phyloP scores from a whole-genome alignment of 2,888 invertebrate genomes.

The Pterostichus madidus region DNA sequence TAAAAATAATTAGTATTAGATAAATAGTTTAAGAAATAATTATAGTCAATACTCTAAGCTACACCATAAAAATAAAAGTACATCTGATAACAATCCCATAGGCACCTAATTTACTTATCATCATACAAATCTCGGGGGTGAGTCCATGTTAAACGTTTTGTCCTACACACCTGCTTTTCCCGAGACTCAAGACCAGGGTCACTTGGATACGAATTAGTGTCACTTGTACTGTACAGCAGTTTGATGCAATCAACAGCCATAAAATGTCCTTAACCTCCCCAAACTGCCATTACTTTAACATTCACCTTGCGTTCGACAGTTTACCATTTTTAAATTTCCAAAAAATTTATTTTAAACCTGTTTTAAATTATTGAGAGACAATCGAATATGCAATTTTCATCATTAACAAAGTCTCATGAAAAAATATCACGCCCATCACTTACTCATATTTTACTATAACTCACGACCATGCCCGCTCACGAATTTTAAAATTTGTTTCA shows the following conservation, averaged over 20 bases:
- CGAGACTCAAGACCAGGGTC: background rate
- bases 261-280: conserved; percentile 13
- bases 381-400: background rate
- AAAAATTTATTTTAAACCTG: conserved; percentile 29
- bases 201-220: conserved; percentile 43
- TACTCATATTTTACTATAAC: too few relatives aligned
- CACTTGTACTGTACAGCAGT: conserved; percentile 11
- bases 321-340: conserved; percentile 17
- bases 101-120: conserved; percentile 40
- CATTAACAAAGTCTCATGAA: too few relatives aligned
- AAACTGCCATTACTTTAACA: conserved; percentile 29
- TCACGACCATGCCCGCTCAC: too few relatives aligned
- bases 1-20: background rate
- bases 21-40: background rate
- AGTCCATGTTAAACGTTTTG: conserved; percentile 23
- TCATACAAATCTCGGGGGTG: conserved; percentile 31
- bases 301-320: conserved; percentile 11
- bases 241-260: conserved; percentile 34
- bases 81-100: conserved; percentile 31
- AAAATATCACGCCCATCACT: too few relatives aligned
- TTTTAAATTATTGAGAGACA: background rate
- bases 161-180: conserved; percentile 10
- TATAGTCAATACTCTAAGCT: background rate
- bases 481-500: too few relatives aligned
- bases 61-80: background rate